phyloP scores from a whole-genome alignment of 2,888 invertebrate species.

The Hoplodrina ambigua region DNA sequence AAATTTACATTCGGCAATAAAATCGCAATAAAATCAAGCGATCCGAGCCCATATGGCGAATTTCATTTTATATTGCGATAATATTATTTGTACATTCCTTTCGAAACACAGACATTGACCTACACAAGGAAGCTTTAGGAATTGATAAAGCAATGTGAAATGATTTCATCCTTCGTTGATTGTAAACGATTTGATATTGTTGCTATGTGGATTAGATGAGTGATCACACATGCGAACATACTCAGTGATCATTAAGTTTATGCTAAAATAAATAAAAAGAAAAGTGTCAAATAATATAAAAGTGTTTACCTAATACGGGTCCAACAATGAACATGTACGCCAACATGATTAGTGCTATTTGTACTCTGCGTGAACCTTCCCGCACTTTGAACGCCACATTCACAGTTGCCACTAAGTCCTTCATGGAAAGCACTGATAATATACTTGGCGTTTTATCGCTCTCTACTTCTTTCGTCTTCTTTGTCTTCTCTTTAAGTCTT shows the following conservation, averaged over 20 bases:
- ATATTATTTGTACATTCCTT: conserved; percentile 50
- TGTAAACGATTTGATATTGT: conserved; percentile 1
- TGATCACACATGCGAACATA: background rate
- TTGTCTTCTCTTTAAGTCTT: conserved; percentile 81
- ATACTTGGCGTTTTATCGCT: conserved; percentile 74
- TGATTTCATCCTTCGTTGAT: background rate
- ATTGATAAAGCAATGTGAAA: conserved; percentile 14
- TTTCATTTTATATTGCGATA: conserved; percentile 63
- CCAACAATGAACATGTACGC: conserved; percentile 88
- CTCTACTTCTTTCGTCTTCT: conserved; percentile 76
- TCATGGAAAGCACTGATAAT: conserved; percentile 80
- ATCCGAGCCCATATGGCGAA: conserved; percentile 68
- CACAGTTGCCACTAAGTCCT: conserved; percentile 85
- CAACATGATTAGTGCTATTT: conserved; percentile 84
- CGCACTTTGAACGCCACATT: conserved; percentile 84
- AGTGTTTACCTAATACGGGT: conserved; percentile 86
- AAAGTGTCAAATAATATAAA: conserved; percentile 22
- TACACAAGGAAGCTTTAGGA: background rate
- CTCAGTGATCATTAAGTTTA: conserved; percentile 1
- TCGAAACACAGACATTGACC: conserved; percentile 35
- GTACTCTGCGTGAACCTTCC: conserved; percentile 79
- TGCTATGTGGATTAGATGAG: background rate
- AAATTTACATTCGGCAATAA: conserved; percentile 78
- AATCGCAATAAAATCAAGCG: conserved; percentile 78
- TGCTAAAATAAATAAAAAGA: background rate